Evolutionary conservation across 2,113 vertebrate genomes (phyloP).

Genomic region (Sciurus niger): DNA sequence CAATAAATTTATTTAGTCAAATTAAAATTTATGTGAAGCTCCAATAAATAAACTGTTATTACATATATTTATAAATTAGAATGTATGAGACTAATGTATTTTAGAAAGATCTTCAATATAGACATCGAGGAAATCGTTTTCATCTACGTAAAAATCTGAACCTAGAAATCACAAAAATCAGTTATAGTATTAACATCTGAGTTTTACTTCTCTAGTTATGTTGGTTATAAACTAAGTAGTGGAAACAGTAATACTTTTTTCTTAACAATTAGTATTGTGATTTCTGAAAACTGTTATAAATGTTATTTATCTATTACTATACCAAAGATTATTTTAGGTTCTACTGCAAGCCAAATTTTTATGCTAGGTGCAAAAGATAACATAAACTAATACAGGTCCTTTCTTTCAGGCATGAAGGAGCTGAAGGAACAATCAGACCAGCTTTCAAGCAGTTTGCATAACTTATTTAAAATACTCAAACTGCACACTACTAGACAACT

Average conservation of each 20-base stretch:
- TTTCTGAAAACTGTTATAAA: conserved; percentile 21
- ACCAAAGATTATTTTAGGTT: neutral
- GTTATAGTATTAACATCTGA: neutral
- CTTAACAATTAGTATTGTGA: neutral
- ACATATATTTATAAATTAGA: neutral
- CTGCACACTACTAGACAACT: neutral
- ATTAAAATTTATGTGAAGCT: neutral
- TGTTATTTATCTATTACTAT: conserved; percentile 26
- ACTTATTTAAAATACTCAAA: conserved; percentile 41
- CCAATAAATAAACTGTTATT: neutral
- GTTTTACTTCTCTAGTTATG: neutral
- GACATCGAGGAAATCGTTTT: neutral
- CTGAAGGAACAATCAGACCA: neutral
- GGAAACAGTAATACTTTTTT: neutral
- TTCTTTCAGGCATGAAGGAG: neutral
- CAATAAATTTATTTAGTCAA: conserved; percentile 24
- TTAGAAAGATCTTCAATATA: neutral
- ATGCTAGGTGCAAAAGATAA: neutral
- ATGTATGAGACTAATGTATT: neutral
- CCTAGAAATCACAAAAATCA: neutral
- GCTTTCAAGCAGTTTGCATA: neutral
- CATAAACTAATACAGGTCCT: neutral
- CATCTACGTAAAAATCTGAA: neutral
- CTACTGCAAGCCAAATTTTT: neutral
- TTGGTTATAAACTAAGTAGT: neutral